A percentile compares a stretch with the other conserved stretches of the same genome.
Evolutionary conservation across 2,113 vertebrate genomes (phyloP).

Genomic region (Cinclus cinclus): DNA sequence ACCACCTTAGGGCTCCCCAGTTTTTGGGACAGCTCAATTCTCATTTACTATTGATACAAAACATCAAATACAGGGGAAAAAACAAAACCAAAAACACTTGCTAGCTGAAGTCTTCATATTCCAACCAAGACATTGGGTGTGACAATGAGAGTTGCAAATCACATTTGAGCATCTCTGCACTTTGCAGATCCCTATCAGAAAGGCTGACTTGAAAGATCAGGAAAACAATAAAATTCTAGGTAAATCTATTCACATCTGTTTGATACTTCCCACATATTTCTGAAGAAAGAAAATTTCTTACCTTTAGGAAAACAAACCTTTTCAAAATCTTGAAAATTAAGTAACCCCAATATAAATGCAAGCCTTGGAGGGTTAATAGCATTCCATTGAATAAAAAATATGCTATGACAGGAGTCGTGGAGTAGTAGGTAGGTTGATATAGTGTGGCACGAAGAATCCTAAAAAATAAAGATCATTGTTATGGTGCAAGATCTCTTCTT

Average conservation of each 20-base stretch:
- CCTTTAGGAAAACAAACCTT: constrained; percentile 83
- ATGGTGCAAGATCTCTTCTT: background rate
- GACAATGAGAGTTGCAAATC: background rate
- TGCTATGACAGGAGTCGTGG: constrained; percentile 83
- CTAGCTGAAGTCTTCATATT: background rate
- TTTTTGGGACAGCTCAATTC: background rate
- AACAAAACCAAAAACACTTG: background rate
- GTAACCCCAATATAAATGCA: constrained; percentile 93
- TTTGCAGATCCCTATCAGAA: background rate
- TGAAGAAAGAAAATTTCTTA: constrained; percentile 70
- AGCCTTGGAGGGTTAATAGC: constrained; percentile 82
- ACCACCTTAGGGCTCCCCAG: background rate
- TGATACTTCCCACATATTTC: background rate
- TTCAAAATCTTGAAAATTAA: constrained; percentile 86
- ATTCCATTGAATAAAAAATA: constrained; percentile 91
- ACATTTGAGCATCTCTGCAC: background rate
- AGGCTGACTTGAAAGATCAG: background rate
- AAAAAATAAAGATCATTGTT: background rate
- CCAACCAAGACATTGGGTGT: background rate
- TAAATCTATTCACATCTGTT: background rate
- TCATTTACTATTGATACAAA: background rate
- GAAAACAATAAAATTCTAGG: background rate
- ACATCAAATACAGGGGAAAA: background rate
- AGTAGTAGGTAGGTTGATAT: constrained; percentile 79
- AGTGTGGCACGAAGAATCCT: constrained; percentile 92